phyloP scores from a whole-genome alignment of 1,140 invertebrate genomes.

The Drosophila mauritiana region DNA sequence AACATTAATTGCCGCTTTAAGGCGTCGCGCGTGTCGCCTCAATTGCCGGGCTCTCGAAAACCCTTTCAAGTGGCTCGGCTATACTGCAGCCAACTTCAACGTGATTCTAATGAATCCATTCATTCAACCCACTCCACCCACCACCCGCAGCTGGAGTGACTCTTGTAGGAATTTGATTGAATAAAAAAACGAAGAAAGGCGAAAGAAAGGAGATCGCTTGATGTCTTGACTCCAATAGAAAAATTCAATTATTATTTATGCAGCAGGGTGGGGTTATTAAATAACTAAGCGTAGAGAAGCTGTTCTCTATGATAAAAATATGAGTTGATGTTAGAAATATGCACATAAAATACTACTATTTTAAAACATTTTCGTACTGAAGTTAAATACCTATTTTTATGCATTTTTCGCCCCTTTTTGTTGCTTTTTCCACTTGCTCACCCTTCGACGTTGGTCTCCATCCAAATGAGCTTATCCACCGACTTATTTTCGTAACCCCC shows the following conservation, averaged over 20 bases:
- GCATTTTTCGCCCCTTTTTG: background rate
- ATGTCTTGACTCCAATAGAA: conserved; percentile 19
- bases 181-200: conserved; percentile 6
- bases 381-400: background rate
- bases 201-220: background rate
- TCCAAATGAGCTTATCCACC: conserved; percentile 11
- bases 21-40: conserved; percentile 71
- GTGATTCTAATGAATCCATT: conserved; percentile 1
- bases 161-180: conserved; percentile 61
- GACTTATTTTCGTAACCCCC: conserved; percentile 29
- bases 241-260: conserved; percentile 43
- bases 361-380: too few species aligned
- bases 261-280: background rate
- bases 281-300: background rate
- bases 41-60: conserved; percentile 54
- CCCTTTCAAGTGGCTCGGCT: conserved; percentile 68
- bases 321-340: too few species aligned
- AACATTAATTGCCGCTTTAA: conserved; percentile 74
- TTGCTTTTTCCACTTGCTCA: conserved; percentile 3
- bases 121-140: background rate
- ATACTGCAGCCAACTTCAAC: background rate
- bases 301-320: background rate
- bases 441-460: conserved; percentile 5
- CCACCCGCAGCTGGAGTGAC: conserved; percentile 58
- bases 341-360: too few species aligned